phyloP scores from a whole-genome alignment of 2,888 invertebrate species.

The Metalampra italica region DNA sequence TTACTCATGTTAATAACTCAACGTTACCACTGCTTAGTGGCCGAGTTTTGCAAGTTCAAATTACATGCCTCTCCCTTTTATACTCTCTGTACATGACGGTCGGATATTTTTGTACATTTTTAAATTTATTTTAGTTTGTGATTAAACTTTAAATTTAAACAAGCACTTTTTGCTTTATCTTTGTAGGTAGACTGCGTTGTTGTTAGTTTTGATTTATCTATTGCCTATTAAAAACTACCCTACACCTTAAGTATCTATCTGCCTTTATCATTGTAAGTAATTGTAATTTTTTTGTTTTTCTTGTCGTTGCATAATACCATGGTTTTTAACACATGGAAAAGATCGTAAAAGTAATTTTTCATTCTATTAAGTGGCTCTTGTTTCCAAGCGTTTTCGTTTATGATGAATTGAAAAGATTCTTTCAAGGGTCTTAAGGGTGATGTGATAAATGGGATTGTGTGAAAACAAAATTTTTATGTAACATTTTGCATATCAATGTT shows the following conservation, averaged over 20 bases:
- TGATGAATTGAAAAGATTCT: background rate
- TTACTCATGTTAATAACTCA: slow-evolving; percentile 24
- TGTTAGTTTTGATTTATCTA: too few relatives aligned
- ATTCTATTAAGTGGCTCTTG: background rate
- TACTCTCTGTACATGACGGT: slow-evolving; percentile 5
- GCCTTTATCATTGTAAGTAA: too few relatives aligned
- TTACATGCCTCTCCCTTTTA: slow-evolving; percentile 12
- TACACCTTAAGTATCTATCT: too few relatives aligned
- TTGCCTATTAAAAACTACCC: too few relatives aligned
- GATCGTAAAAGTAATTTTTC: background rate
- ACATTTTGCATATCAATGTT: background rate
- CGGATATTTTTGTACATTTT: background rate
- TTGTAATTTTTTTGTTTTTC: too few relatives aligned
- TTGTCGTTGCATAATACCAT: too few relatives aligned
- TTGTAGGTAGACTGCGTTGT: too few relatives aligned
- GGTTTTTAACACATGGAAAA: too few relatives aligned
- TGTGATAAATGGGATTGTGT: background rate
- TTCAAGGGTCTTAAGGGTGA: background rate
- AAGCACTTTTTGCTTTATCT: too few relatives aligned
- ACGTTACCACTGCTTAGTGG: slow-evolving; percentile 16
- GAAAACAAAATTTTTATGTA: background rate
- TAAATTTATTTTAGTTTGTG: too few relatives aligned
- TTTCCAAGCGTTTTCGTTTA: background rate
- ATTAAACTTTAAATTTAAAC: too few relatives aligned
- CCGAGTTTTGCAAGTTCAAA: slow-evolving; percentile 16